Conservation (phyloP, 2,797 vertebrate genomes). For the Gobionotothen gibberifrons region DNA sequence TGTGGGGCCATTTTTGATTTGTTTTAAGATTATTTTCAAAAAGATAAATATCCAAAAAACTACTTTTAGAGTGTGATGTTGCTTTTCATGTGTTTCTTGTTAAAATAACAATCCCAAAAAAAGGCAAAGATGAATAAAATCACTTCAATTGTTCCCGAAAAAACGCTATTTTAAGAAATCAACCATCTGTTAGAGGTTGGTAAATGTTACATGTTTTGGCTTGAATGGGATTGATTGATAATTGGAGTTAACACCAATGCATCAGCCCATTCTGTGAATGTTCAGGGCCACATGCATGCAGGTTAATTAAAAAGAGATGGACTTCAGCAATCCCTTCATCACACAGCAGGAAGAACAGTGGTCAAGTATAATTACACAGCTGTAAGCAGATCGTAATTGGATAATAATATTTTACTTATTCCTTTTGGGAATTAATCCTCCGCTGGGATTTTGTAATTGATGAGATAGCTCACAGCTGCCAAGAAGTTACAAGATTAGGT, state of each 20-base stretch:
- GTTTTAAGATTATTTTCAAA: background rate
- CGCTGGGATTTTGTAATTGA: slow-evolving; percentile 75
- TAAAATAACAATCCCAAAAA: slow-evolving; percentile 2
- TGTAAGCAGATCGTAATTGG: slow-evolving; percentile 75
- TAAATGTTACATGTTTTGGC: slow-evolving; percentile 33
- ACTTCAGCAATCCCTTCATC: slow-evolving; percentile 57
- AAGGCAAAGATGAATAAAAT: background rate
- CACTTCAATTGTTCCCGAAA: slow-evolving; percentile 6
- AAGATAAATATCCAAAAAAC: background rate
- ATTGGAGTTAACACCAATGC: slow-evolving; percentile 14
- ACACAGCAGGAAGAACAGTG: slow-evolving; percentile 63
- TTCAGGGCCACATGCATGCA: slow-evolving; percentile 52
- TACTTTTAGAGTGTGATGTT: background rate
- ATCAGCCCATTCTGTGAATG: slow-evolving; percentile 29
- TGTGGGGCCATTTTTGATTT: background rate
- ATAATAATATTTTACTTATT: slow-evolving; percentile 72
- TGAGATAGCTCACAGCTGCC: slow-evolving; percentile 72
- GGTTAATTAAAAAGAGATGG: slow-evolving; percentile 76
- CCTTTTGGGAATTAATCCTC: slow-evolving; percentile 72
- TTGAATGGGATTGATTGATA: slow-evolving; percentile 20
- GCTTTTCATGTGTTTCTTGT: background rate
- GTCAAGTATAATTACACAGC: slow-evolving; percentile 78
- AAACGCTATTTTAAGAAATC: slow-evolving; percentile 38
- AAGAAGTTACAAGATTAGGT: slow-evolving; percentile 75
- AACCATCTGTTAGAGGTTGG: slow-evolving; percentile 26